These are phyloP conservation scores for Seriola aureovittata DNA, from an alignment of 2,113 vertebrate species.

Conservation along the genomic window DNA sequence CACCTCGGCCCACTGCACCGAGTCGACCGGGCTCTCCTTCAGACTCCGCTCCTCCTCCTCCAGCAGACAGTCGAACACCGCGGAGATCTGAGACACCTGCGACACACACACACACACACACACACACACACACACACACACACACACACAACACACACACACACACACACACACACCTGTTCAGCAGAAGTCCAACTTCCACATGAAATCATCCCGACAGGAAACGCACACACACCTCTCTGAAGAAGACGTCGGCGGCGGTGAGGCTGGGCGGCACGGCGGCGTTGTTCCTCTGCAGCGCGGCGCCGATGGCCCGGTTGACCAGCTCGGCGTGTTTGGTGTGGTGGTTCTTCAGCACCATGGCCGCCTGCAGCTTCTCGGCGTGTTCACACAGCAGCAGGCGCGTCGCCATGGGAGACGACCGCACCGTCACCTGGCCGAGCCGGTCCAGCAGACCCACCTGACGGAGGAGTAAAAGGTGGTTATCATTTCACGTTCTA, in stretches of 20 bases:
- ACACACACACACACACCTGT: too few relatives aligned
- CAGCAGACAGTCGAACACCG: constrained; percentile 92
- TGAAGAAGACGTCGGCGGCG: constrained; percentile 94
- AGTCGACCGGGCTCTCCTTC: constrained; percentile 85
- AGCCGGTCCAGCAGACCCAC: constrained; percentile 91
- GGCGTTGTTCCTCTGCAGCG: constrained; percentile 85
- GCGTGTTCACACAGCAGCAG: constrained; percentile 94
- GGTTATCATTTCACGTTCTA: too few relatives aligned
- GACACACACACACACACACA: too few relatives aligned
- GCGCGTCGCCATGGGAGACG: constrained; percentile 88
- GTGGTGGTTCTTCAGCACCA: constrained; percentile 95
- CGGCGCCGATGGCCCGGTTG: constrained; percentile 86
- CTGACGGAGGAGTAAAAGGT: constrained; percentile 69
- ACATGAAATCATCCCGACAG: too few relatives aligned
- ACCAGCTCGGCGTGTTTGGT: constrained; percentile 88
- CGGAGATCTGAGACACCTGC: constrained; percentile 95
- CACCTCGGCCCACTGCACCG: constrained; percentile 90
- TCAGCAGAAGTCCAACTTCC: too few relatives aligned
- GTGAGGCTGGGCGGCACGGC: constrained; percentile 89
- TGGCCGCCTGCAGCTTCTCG: constrained; percentile 92
- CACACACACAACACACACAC: too few relatives aligned
- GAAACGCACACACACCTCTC: constrained; percentile 86
- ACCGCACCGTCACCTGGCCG: constrained; percentile 81
- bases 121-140: too few relatives aligned
- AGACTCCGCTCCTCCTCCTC: constrained; percentile 92